phyloP scores from a whole-genome alignment of 2,797 vertebrate species.

The Tauraco hartlaubi region DNA sequence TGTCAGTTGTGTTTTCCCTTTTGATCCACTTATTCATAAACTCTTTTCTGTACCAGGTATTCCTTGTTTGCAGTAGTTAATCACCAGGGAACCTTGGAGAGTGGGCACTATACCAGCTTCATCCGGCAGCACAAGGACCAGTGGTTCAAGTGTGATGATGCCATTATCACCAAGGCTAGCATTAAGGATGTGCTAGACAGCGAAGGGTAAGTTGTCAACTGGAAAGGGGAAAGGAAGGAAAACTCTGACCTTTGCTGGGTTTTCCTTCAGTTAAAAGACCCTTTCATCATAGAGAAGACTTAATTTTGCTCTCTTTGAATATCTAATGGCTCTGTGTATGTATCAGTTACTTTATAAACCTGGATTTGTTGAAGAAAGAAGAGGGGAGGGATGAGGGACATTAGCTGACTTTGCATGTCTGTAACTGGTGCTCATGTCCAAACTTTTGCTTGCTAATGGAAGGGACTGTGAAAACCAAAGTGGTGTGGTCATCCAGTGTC shows the following conservation, averaged over 20 bases:
- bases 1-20: neutral
- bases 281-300: neutral
- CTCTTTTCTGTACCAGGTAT: constrained; percentile 85
- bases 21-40: neutral
- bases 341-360: neutral
- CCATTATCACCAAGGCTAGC: constrained; percentile 99
- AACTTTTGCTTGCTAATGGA: neutral
- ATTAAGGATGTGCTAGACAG: constrained; percentile 99
- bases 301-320: neutral
- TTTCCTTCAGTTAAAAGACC: neutral
- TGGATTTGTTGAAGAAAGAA: neutral
- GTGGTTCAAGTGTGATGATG: constrained; percentile 99
- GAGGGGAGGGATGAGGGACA: neutral
- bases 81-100: constrained; percentile 99
- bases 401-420: neutral
- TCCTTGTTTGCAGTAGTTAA: constrained; percentile 99
- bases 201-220: constrained; percentile 87
- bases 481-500: neutral
- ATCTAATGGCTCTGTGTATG: neutral
- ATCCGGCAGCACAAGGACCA: constrained; percentile 99
- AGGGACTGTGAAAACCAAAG: neutral
- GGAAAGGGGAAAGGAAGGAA: neutral
- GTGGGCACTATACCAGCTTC: constrained; percentile 99
- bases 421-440: neutral
- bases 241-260: neutral